Evolutionary conservation across 2,888 invertebrate species (phyloP), one percentile per base, ranked within the genome.

Genomic region (Ichneumoninae sp.): DNA sequence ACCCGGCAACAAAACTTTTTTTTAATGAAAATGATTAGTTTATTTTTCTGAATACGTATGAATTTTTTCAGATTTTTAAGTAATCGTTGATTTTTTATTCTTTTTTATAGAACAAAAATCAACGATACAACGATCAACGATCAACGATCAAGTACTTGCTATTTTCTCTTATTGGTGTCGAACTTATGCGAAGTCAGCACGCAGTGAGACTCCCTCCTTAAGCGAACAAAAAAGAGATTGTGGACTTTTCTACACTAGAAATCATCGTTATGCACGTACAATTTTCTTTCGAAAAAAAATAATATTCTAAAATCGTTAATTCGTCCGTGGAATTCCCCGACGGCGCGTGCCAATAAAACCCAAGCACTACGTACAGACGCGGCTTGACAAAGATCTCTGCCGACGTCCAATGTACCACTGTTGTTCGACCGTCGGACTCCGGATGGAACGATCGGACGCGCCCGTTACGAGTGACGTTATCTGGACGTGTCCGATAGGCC

Each of bases 391-490:
- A 71, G 79, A 66, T 60, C 70, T 71, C 62, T 79, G 62, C 75
- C 68, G 66, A 16, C 60, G 19, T 76, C 13, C 71, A 26, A 70
- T 72, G 50, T 76, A 52, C 52, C 44, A 50, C 72, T 68, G 71
- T 52, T 47, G 72, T 82, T 76, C 79, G 52, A 70, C 76, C 76
- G 82, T 72, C 65, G 57, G 66, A 66, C 76, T 72, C 82, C 84
- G 84, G 82, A 84, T 62, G 75, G 40, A 79, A 57, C 82, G 75
- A 84, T 82, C 82, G 84, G 84, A 84, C 71, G 84, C 71, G 40
- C 75, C 33, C 50, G 75, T 82, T 79, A 84, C 66, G 76, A 76
- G 68, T 84, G 84, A 84, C 84, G 82, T 81, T 84, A 84, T 82
- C 84, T 82, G 76, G 40, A 33, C 71, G 54, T 54, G 66, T 79